Percentiles rank a stretch among this genome's conserved stretches.
Conservation (phyloP, 2,888 invertebrate genomes). For the Scaeva pyrastri region DNA sequence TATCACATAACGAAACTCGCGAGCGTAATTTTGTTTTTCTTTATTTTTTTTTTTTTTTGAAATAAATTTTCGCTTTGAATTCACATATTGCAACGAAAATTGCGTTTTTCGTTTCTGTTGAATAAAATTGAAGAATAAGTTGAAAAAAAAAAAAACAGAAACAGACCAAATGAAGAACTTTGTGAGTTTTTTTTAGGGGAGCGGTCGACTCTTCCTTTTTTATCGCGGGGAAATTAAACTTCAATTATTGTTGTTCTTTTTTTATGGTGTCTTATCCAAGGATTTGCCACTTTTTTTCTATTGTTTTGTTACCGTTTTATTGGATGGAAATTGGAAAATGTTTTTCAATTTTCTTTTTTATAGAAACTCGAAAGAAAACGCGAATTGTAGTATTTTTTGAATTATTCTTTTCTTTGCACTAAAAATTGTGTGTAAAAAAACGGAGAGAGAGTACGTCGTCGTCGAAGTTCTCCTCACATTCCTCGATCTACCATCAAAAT, state of each 20-base stretch:
- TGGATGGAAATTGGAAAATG: slow-evolving; percentile 30
- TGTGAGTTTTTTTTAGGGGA: slow-evolving; percentile 61
- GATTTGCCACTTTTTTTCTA: slow-evolving; percentile 17
- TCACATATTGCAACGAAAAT: slow-evolving; percentile 72
- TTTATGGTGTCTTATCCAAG: slow-evolving; percentile 21
- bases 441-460: slow-evolving; percentile 72
- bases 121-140: background rate
- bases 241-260: slow-evolving; percentile 34
- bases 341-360: slow-evolving; percentile 18
- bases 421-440: slow-evolving; percentile 54
- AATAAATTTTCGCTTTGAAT: slow-evolving; percentile 37
- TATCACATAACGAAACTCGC: slow-evolving; percentile 59
- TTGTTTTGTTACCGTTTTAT: slow-evolving; percentile 33
- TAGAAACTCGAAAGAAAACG: slow-evolving; percentile 53
- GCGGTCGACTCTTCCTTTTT: slow-evolving; percentile 63
- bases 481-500: slow-evolving; percentile 74
- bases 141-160: slow-evolving; percentile 14
- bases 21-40: slow-evolving; percentile 37
- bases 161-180: slow-evolving; percentile 53
- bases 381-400: slow-evolving; percentile 45
- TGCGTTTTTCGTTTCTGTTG: slow-evolving; percentile 41
- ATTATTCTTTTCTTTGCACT: slow-evolving; percentile 52
- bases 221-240: slow-evolving; percentile 60
- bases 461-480: slow-evolving; percentile 72
- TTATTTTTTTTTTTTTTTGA: slow-evolving; percentile 26